Conservation (phyloP, 2,888 invertebrate genomes). For the Tipula unca region DNA sequence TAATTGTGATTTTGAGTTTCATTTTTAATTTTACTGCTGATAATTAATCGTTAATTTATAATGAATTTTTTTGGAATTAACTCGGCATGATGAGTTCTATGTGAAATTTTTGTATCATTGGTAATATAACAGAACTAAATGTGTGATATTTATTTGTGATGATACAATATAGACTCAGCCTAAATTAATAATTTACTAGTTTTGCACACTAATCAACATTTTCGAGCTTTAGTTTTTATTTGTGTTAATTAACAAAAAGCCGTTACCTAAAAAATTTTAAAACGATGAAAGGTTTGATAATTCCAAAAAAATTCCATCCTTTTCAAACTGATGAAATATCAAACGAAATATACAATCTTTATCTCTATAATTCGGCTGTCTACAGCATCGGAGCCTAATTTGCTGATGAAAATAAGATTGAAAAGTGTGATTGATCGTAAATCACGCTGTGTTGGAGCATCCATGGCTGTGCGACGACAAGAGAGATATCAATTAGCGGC, state of each 20-base stretch:
- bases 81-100: not conserved
- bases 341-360: slow-evolving; percentile 4
- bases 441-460: slow-evolving; percentile 63
- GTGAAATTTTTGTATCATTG: not conserved
- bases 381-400: slow-evolving; percentile 92
- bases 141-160: not conserved
- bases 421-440: slow-evolving; percentile 93
- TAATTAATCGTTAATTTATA: not conserved
- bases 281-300: not conserved
- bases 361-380: not conserved
- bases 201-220: not conserved
- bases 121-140: not conserved
- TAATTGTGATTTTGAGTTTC: not conserved
- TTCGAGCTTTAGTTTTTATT: not conserved
- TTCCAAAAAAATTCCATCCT: not conserved
- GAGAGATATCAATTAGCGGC: slow-evolving; percentile 59
- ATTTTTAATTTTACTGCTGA: not conserved
- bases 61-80: slow-evolving; percentile 4
- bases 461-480: slow-evolving; percentile 72
- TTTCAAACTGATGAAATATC: not conserved
- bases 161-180: not conserved
- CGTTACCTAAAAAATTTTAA: not conserved
- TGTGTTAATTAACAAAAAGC: not conserved
- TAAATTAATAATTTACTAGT: not conserved
- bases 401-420: slow-evolving; percentile 86